Conservation (phyloP, 2,113 vertebrate genomes). For the Hiodon tergisus region DNA sequence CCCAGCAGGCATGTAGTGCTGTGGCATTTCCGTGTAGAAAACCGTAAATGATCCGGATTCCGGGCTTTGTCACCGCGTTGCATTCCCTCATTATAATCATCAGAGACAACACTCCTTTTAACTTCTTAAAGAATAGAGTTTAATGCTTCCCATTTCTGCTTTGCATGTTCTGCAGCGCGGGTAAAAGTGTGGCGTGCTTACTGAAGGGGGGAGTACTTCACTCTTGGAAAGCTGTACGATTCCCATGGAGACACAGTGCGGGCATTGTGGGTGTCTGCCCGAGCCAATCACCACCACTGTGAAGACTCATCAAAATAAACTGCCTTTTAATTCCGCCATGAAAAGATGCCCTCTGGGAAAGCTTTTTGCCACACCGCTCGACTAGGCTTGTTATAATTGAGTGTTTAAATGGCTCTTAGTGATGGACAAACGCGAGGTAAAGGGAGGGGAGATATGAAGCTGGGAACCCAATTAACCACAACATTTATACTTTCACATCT, state of each 20-base stretch:
- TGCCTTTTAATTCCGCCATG: conserved; percentile 25
- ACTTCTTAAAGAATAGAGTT: too few relatives aligned
- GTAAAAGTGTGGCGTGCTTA: neutral
- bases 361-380: conserved; percentile 26
- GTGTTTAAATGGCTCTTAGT: conserved; percentile 33
- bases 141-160: too few relatives aligned
- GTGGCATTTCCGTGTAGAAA: too few relatives aligned
- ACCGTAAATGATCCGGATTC: too few relatives aligned
- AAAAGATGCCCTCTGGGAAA: conserved; percentile 36
- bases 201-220: neutral
- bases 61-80: too few relatives aligned
- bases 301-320: conserved; percentile 14
- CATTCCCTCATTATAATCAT: too few relatives aligned
- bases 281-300: conserved; percentile 21
- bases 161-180: too few relatives aligned
- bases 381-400: conserved; percentile 35
- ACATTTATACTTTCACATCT: neutral
- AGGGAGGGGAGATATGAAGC: neutral
- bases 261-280: conserved; percentile 22
- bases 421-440: conserved; percentile 15
- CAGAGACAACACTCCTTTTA: too few relatives aligned
- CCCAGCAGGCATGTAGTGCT: neutral
- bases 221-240: conserved; percentile 21
- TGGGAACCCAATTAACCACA: conserved; percentile 17
- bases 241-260: conserved; percentile 20